Evolutionary conservation across 2,113 vertebrate genomes (phyloP).

Genomic region (Microtus pennsylvanicus): DNA sequence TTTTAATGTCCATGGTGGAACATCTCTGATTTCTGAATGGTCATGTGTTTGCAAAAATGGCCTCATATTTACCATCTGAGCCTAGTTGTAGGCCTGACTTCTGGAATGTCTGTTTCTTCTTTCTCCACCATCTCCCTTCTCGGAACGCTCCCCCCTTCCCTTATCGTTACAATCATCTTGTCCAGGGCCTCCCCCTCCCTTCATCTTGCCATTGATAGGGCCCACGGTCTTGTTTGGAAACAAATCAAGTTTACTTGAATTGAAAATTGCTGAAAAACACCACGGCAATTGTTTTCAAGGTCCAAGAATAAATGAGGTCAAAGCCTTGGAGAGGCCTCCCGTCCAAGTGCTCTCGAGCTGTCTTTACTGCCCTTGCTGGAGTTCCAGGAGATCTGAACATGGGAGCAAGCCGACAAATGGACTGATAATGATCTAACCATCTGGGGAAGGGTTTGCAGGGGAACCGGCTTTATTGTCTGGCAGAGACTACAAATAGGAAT

Average conservation of each 20-base stretch:
- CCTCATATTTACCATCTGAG: background rate
- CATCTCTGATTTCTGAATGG: background rate
- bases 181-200: constrained; percentile 39
- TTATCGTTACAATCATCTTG: constrained; percentile 41
- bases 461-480: constrained; percentile 54
- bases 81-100: background rate
- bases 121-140: background rate
- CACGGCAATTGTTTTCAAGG: constrained; percentile 66
- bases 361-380: constrained; percentile 58
- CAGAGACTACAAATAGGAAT: constrained; percentile 55
- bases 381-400: constrained; percentile 48
- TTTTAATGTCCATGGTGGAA: background rate
- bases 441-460: constrained; percentile 15
- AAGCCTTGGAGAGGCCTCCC: constrained; percentile 59
- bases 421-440: constrained; percentile 69
- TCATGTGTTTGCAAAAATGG: background rate
- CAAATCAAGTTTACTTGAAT: constrained; percentile 58
- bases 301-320: constrained; percentile 72
- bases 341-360: constrained; percentile 48
- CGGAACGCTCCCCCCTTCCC: background rate
- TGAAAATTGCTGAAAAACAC: constrained; percentile 61
- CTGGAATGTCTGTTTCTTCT: background rate
- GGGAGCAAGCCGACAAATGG: constrained; percentile 40
- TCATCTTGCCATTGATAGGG: constrained; percentile 48
- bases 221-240: constrained; percentile 59